These are phyloP conservation scores for Ophion obscuratus DNA, from an alignment of 2,888 invertebrate species.

Conservation along the genomic window DNA sequence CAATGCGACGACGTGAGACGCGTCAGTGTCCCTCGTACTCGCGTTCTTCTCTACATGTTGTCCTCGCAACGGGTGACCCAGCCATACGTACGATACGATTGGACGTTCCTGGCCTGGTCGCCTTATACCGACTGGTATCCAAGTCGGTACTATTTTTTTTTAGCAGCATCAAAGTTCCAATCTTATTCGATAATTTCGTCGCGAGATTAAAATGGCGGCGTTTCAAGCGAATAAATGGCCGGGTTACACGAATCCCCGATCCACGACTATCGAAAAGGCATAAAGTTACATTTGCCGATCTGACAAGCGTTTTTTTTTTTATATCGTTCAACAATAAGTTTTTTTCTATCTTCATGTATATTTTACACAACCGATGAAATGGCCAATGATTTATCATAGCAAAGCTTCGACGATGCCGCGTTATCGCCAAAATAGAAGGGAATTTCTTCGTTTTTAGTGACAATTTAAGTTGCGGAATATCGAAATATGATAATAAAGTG, in stretches of 20 bases:
- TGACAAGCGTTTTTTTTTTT: neutral
- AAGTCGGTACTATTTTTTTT: conserved; percentile 8
- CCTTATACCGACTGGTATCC: neutral
- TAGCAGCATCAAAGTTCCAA: neutral
- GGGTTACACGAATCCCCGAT: too few relatives aligned
- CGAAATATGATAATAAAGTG: conserved; percentile 9
- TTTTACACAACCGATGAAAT: conserved; percentile 15
- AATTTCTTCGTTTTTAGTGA: conserved; percentile 13
- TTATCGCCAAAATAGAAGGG: conserved; percentile 5
- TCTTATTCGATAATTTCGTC: too few relatives aligned
- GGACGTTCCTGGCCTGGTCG: too few relatives aligned
- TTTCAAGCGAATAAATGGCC: neutral
- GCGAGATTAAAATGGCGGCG: conserved; percentile 55
- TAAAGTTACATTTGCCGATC: neutral
- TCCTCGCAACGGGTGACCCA: too few relatives aligned
- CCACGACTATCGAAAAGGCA: neutral
- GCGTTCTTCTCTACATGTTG: neutral
- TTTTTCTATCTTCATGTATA: neutral
- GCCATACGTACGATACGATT: too few relatives aligned
- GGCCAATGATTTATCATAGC: neutral
- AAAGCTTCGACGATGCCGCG: neutral
- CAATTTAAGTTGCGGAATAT: neutral
- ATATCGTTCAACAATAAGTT: neutral
- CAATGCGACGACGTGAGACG: conserved; percentile 74
- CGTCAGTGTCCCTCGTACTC: conserved; percentile 25